These are phyloP conservation scores for Amblyjoppa fuscipennis DNA, from an alignment of 2,888 invertebrate genomes.

Conservation along the genomic window DNA sequence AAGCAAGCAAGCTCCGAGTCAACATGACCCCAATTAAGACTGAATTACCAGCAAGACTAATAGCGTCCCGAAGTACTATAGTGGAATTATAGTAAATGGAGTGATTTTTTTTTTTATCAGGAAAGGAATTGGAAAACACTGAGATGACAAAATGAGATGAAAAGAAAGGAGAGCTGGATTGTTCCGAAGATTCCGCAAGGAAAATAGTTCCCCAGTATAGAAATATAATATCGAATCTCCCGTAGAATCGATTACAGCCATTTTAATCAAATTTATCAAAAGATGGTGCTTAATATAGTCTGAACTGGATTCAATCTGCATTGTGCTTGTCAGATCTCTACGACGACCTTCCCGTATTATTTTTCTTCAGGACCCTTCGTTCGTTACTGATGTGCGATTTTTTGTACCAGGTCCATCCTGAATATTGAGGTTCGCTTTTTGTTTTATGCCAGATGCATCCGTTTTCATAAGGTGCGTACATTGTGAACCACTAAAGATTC, in stretches of 20 bases:
- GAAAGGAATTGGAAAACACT: neutral
- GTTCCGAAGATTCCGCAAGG: neutral
- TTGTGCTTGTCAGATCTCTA: too few relatives aligned
- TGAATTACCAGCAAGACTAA: constrained; percentile 1
- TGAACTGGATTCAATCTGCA: too few relatives aligned
- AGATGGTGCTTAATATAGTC: too few relatives aligned
- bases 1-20: neutral
- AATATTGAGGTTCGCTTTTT: too few relatives aligned
- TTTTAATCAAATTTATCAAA: neutral
- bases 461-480: neutral
- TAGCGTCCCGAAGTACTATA: neutral
- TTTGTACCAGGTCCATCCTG: too few relatives aligned
- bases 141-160: neutral
- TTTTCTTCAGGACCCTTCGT: too few relatives aligned
- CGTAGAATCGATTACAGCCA: neutral
- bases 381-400: too few relatives aligned
- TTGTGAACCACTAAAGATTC: neutral
- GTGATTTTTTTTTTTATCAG: neutral
- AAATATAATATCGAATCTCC: neutral
- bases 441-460: too few relatives aligned
- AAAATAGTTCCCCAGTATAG: neutral
- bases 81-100: neutral
- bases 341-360: too few relatives aligned
- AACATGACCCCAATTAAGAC: neutral
- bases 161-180: neutral